A percentile compares a stretch with the other conserved stretches of the same genome.
phyloP scores from a whole-genome alignment of 2,888 invertebrate species.

The Athetis lepigone region DNA sequence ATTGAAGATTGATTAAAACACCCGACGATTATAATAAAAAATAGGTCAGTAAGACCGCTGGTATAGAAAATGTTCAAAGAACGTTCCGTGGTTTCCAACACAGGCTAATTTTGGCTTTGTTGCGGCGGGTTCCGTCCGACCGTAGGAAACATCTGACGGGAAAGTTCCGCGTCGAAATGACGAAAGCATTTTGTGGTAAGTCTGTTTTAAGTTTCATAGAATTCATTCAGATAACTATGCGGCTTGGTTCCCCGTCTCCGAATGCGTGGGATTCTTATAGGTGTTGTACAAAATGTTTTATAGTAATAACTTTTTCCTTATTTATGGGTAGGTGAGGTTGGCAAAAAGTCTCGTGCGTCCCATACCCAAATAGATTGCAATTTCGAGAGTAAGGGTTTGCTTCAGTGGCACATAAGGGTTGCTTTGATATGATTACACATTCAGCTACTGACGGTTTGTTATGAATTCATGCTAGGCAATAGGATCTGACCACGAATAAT shows the following conservation, averaged over 20 bases:
- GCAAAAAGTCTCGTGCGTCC: constrained; percentile 47
- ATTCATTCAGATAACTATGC: constrained; percentile 40
- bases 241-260: constrained; percentile 27
- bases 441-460: constrained; percentile 44
- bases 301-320: constrained; percentile 51
- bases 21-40: constrained; percentile 64
- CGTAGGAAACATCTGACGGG: constrained; percentile 63
- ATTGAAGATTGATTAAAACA: constrained; percentile 67
- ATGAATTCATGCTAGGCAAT: too few relatives aligned
- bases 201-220: constrained; percentile 60
- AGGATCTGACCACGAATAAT: too few relatives aligned
- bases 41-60: constrained; percentile 62
- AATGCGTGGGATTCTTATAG: constrained; percentile 25
- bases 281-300: constrained; percentile 53
- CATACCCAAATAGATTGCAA: constrained; percentile 52
- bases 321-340: constrained; percentile 42
- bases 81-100: constrained; percentile 60
- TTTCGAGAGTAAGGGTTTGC: constrained; percentile 47
- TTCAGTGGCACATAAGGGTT: constrained; percentile 37
- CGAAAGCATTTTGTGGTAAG: constrained; percentile 63
- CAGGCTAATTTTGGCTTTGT: constrained; percentile 72
- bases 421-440: constrained; percentile 56
- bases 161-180: constrained; percentile 60
- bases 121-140: constrained; percentile 61
- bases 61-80: constrained; percentile 66